These are phyloP conservation scores for Bucco capensis DNA, from an alignment of 2,113 vertebrate genomes.

Conservation along the genomic window DNA sequence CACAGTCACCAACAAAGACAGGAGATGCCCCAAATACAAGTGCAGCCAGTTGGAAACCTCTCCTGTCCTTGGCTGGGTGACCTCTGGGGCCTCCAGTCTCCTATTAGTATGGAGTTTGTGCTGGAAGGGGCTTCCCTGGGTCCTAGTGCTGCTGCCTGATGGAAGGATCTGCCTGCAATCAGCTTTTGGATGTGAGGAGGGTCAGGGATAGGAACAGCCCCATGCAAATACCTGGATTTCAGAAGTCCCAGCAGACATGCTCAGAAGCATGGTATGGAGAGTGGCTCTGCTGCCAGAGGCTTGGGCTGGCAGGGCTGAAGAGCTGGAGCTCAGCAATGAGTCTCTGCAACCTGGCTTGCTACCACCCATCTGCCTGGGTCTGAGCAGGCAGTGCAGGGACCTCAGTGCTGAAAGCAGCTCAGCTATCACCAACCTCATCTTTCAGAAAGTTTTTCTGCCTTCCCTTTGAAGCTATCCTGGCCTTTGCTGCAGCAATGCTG, in stretches of 20 bases:
- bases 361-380: not conserved
- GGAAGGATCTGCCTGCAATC: not conserved
- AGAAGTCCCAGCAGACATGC: not conserved
- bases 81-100: not conserved
- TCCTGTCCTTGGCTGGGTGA: not conserved
- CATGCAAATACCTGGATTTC: not conserved
- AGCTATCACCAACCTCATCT: not conserved
- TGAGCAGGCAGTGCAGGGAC: not conserved
- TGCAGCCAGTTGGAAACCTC: not conserved
- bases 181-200: fast-evolving
- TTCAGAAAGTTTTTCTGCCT: not conserved
- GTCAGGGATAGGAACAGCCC: not conserved
- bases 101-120: not conserved
- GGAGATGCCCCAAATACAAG: not conserved
- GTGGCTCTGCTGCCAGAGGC: not conserved
- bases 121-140: not conserved
- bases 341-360: not conserved
- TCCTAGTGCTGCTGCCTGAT: not conserved
- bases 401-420: not conserved
- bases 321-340: not conserved
- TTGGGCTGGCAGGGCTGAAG: not conserved
- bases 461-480: not conserved
- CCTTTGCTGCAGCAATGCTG: not conserved
- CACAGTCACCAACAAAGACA: not conserved
- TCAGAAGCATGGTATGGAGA: not conserved